These are phyloP conservation scores for Plebejus anna DNA, from an alignment of 2,888 invertebrate genomes.

Conservation along the genomic window DNA sequence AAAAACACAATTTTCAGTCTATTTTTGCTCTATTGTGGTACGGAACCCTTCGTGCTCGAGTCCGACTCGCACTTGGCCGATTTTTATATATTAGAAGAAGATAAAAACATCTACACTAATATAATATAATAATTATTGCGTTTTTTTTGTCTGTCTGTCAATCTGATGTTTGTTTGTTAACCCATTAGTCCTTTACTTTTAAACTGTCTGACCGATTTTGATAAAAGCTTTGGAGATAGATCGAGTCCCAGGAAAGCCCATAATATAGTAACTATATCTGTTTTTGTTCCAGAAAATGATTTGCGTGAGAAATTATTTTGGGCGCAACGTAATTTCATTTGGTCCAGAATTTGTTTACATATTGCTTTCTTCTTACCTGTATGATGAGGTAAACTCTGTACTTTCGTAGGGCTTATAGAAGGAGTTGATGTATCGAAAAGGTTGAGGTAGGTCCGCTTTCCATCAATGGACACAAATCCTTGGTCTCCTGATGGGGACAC, in stretches of 20 bases:
- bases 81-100: too few species aligned
- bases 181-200: too few species aligned
- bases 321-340: background rate
- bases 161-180: too few species aligned
- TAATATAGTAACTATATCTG: too few species aligned
- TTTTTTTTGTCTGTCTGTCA: background rate
- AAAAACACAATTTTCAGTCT: too few species aligned
- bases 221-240: too few species aligned
- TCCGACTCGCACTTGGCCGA: too few species aligned
- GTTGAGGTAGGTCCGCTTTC: slow-evolving; percentile 92
- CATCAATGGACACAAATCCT: slow-evolving; percentile 94
- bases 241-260: too few species aligned
- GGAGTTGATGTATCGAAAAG: slow-evolving; percentile 84
- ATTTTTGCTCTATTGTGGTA: too few species aligned
- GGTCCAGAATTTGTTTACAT: background rate
- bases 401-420: slow-evolving; percentile 54
- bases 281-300: too few species aligned
- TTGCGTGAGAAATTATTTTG: background rate
- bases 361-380: slow-evolving; percentile 46
- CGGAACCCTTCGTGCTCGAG: too few species aligned
- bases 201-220: too few species aligned
- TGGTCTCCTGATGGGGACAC: slow-evolving; percentile 89
- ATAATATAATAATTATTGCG: background rate
- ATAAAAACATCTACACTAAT: background rate
- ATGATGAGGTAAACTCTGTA: slow-evolving; percentile 49